Evolutionary conservation across 1,140 invertebrate species (phyloP).

Genomic region (Lasaia peninsularis): DNA sequence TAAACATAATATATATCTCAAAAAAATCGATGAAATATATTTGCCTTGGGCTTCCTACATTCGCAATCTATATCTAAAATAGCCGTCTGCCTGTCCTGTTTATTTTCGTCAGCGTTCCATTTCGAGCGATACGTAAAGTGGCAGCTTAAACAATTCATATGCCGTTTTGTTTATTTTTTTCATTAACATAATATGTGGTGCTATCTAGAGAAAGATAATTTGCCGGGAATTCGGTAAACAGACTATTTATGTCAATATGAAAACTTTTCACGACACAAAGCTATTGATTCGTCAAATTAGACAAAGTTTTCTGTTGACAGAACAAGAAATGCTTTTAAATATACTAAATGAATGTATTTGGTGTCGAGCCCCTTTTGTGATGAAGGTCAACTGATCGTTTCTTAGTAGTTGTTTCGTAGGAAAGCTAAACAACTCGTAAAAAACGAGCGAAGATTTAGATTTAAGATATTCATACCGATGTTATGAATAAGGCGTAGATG

Average conservation of each 20-base stretch:
- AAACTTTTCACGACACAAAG: background rate
- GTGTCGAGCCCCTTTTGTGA: no score
- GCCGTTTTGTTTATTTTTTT: constrained; percentile 15
- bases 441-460: no score
- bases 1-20: no score
- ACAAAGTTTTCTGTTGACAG: background rate
- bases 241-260: constrained; percentile 13
- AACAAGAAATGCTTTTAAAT: background rate
- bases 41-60: constrained; percentile 5
- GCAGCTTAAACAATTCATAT: constrained; percentile 15
- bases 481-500: no score
- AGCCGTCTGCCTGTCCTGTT: constrained; percentile 20
- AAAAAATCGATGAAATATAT: no score
- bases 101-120: constrained; percentile 27
- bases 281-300: constrained; percentile 2
- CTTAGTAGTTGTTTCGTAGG: no score
- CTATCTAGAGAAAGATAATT: constrained; percentile 21
- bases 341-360: no score
- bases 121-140: constrained; percentile 18
- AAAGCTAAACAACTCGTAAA: no score
- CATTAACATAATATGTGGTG: constrained; percentile 23
- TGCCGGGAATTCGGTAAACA: constrained; percentile 21
- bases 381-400: no score
- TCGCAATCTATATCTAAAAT: constrained; percentile 15
- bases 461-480: no score